Percentiles rank a stretch among this genome's conserved stretches.
These are phyloP conservation scores for Pelecanoides urinatrix DNA, from an alignment of 2,113 vertebrate genomes.

Conservation along the genomic window DNA sequence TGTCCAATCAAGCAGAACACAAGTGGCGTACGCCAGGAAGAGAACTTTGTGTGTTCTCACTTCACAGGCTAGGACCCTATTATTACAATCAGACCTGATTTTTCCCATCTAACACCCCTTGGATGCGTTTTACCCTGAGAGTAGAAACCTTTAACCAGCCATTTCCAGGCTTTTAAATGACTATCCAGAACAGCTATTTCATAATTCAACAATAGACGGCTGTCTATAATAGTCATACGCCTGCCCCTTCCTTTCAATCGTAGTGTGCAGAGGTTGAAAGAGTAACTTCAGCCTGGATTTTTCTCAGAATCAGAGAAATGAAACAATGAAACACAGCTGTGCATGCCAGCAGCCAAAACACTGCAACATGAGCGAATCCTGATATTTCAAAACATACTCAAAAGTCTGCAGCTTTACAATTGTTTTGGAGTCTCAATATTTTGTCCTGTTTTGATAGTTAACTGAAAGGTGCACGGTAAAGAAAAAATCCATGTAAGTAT, in stretches of 20 bases:
- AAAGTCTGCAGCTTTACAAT: background rate
- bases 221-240: background rate
- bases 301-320: background rate
- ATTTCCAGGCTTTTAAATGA: slow-evolving; percentile 8
- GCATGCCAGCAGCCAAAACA: background rate
- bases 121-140: background rate
- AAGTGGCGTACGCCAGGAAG: background rate
- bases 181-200: slow-evolving; percentile 29
- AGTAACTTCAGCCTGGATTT: background rate
- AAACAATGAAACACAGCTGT: background rate
- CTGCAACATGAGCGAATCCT: background rate
- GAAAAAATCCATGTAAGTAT: background rate
- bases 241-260: background rate
- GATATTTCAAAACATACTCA: background rate
- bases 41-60: slow-evolving; percentile 37
- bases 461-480: background rate
- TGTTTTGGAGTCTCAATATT: slow-evolving; percentile 4
- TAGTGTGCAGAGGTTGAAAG: background rate
- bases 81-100: slow-evolving; percentile 58
- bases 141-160: slow-evolving; percentile 16
- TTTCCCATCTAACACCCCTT: slow-evolving; percentile 11
- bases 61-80: slow-evolving; percentile 33
- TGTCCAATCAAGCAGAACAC: slow-evolving; percentile 46
- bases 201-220: background rate
- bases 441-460: slow-evolving; percentile 37